These are phyloP conservation scores for Heliconius erato DNA, from an alignment of 2,888 invertebrate genomes.

Conservation along the genomic window DNA sequence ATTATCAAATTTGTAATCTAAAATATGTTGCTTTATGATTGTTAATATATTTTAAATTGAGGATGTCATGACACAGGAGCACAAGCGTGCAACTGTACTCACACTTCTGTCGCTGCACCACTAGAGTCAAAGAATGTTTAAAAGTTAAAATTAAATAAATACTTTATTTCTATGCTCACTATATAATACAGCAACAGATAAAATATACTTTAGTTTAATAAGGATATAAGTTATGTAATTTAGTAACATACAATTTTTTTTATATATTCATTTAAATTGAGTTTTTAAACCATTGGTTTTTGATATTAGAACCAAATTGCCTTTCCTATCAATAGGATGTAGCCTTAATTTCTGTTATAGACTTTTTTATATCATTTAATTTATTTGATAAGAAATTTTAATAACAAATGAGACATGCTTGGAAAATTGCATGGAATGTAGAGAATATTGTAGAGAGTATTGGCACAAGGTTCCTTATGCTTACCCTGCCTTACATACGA, in stretches of 20 bases:
- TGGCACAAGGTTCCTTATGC: neutral
- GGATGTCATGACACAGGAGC: too few relatives aligned
- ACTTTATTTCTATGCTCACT: too few relatives aligned
- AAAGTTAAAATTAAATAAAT: too few relatives aligned
- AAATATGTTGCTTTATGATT: neutral
- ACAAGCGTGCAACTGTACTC: neutral
- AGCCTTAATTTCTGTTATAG: neutral
- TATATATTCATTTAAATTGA: neutral
- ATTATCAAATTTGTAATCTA: neutral
- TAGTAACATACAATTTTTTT: neutral
- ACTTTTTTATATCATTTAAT: neutral
- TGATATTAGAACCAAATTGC: neutral
- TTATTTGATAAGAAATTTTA: neutral
- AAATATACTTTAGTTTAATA: neutral
- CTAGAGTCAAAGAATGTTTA: too few relatives aligned
- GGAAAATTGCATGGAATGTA: neutral
- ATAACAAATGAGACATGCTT: neutral
- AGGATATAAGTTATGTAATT: neutral
- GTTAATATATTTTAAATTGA: neutral
- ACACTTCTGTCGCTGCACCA: too few relatives aligned
- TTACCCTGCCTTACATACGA: neutral
- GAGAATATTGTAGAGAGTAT: neutral
- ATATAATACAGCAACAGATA: neutral
- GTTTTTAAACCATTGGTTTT: neutral
- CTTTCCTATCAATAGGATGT: neutral